Percentiles rank a stretch among this genome's conserved stretches.
These are phyloP conservation scores for Drosophila malerkotliana DNA, from an alignment of 1,140 invertebrate species.

Conservation along the genomic window DNA sequence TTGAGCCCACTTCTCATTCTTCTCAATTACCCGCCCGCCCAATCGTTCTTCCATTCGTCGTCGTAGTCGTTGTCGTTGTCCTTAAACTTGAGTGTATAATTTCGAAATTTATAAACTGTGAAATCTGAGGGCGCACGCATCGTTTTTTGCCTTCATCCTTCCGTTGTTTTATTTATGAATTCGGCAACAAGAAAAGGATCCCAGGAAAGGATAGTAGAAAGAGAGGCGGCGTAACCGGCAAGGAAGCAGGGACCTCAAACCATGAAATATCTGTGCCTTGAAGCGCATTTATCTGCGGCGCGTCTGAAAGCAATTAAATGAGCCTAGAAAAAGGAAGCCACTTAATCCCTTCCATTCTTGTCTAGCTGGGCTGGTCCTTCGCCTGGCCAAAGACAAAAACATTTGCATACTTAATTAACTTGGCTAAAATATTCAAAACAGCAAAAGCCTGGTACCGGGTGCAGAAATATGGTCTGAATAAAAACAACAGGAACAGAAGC, in stretches of 20 bases:
- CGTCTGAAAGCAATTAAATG: slow-evolving; percentile 73
- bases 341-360: slow-evolving; percentile 60
- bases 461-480: not conserved
- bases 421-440: slow-evolving; percentile 45
- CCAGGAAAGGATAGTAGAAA: not conserved
- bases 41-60: too few relatives aligned
- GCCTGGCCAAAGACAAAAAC: slow-evolving; percentile 29
- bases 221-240: too few relatives aligned
- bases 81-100: slow-evolving; percentile 53
- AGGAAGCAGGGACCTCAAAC: not conserved
- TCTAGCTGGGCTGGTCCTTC: slow-evolving; percentile 1
- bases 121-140: slow-evolving; percentile 42
- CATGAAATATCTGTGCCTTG: slow-evolving; percentile 1
- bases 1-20: slow-evolving; percentile 8
- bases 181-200: slow-evolving; percentile 3
- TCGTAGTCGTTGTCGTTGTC: not conserved
- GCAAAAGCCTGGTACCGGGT: not conserved
- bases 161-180: slow-evolving; percentile 58
- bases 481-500: not conserved
- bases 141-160: not conserved
- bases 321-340: slow-evolving; percentile 62
- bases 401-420: slow-evolving; percentile 82
- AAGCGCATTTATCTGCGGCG: slow-evolving; percentile 44
- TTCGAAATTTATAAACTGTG: slow-evolving; percentile 74
- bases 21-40: slow-evolving; percentile 22